Evolutionary conservation across 2,888 invertebrate genomes (phyloP).

Genomic region (Tenthredo mesomela): DNA sequence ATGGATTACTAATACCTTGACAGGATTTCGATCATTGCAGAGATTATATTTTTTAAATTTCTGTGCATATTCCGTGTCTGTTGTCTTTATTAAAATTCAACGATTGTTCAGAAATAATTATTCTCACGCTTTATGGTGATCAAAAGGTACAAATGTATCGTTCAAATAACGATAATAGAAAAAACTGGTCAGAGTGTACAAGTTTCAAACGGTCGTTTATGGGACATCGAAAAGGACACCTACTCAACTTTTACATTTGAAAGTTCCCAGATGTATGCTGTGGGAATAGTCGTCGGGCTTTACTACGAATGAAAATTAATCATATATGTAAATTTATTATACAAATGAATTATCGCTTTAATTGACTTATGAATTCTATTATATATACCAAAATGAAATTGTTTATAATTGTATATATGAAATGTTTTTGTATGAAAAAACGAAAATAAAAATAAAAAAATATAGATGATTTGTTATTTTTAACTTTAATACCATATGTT

Average conservation of each 20-base stretch:
- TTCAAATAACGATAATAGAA: slow-evolving; percentile 66
- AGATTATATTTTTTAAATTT: neutral
- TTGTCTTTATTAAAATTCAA: neutral
- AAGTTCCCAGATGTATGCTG: slow-evolving; percentile 61
- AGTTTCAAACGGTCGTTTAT: slow-evolving; percentile 62
- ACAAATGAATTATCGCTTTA: neutral
- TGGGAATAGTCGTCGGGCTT: slow-evolving; percentile 63
- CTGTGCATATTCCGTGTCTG: no score
- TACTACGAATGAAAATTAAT: slow-evolving; percentile 65
- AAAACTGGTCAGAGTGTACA: slow-evolving; percentile 63
- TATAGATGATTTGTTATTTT: neutral
- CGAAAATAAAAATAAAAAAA: neutral
- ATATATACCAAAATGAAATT: neutral
- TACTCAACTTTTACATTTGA: slow-evolving; percentile 65
- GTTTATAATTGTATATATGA: neutral
- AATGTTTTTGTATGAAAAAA: neutral
- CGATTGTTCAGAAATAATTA: neutral
- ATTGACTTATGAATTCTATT: no score
- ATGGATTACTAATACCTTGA: no score
- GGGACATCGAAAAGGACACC: slow-evolving; percentile 66
- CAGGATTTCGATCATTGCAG: no score
- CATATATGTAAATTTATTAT: neutral
- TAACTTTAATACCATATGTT: neutral
- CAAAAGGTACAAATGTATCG: slow-evolving; percentile 66
- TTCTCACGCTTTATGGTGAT: neutral